Percentiles rank a stretch among this genome's conserved stretches.
These are phyloP conservation scores for Lepisosteus oculatus DNA, from an alignment of 2,113 vertebrate species.

Conservation along the genomic window DNA sequence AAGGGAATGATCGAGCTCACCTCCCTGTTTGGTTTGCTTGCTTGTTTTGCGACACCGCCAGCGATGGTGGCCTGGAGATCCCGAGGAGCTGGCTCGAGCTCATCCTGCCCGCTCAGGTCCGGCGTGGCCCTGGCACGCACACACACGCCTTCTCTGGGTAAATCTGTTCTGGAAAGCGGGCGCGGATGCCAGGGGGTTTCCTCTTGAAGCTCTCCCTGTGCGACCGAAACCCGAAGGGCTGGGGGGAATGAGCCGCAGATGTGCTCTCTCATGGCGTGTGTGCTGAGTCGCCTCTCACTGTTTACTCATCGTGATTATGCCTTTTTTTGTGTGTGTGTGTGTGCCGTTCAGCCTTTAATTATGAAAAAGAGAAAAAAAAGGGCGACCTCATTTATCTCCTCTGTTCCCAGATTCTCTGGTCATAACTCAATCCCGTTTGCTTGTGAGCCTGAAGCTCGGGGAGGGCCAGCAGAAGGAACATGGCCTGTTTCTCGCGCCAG, in stretches of 20 bases:
- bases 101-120: not conserved
- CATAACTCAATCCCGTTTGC: too few relatives aligned
- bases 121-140: not conserved
- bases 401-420: too few relatives aligned
- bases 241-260: conserved; percentile 34
- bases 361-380: too few relatives aligned
- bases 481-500: too few relatives aligned
- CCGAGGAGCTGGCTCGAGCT: conserved; percentile 7
- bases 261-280: conserved; percentile 16
- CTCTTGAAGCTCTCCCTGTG: conserved; percentile 14
- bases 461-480: too few relatives aligned
- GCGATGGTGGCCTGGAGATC: conserved; percentile 12
- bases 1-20: conserved; percentile 13
- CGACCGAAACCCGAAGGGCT: conserved; percentile 25
- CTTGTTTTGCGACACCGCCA: not conserved
- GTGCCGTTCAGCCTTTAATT: too few relatives aligned
- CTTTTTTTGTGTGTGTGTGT: too few relatives aligned
- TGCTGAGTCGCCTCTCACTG: not conserved
- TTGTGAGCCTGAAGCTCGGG: too few relatives aligned
- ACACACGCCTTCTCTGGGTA: conserved; percentile 31
- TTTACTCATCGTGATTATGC: not conserved
- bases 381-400: too few relatives aligned
- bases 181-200: conserved; percentile 25
- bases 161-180: conserved; percentile 27
- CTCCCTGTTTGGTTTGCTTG: conserved; percentile 12